Evolutionary conservation across 1,140 invertebrate species (phyloP).

Genomic region (Cyrtorhinus lividipennis): DNA sequence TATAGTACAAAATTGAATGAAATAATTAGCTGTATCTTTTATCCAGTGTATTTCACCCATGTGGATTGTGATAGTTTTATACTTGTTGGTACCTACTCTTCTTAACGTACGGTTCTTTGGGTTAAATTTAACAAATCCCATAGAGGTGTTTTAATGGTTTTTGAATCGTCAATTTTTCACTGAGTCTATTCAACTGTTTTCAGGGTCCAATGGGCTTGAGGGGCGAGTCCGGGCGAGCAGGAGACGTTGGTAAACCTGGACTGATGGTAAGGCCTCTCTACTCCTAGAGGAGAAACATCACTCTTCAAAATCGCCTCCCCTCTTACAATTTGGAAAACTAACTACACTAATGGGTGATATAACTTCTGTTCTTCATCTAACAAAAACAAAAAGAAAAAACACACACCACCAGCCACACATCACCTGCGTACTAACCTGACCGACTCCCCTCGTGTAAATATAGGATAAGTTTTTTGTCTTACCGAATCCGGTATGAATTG

Average conservation of each 20-base stretch:
- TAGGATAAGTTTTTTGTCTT: constrained; percentile 8
- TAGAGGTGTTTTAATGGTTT: too few species aligned
- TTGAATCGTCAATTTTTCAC: too few species aligned
- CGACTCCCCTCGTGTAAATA: constrained; percentile 10
- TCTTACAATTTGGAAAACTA: constrained; percentile 7
- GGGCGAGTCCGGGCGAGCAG: constrained; percentile 59
- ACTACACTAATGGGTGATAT: constrained; percentile 6
- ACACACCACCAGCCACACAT: neutral
- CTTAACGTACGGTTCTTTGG: too few species aligned
- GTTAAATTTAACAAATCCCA: too few species aligned
- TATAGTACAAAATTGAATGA: too few species aligned
- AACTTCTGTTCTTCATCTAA: constrained; percentile 3
- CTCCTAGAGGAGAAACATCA: constrained; percentile 24
- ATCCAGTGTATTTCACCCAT: too few species aligned
- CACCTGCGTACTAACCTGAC: constrained; percentile 11
- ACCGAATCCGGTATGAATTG: neutral
- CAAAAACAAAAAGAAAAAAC: neutral
- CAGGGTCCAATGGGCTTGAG: constrained; percentile 79
- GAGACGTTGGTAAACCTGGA: constrained; percentile 58
- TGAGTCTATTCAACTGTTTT: too few species aligned
- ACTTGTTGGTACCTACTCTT: too few species aligned
- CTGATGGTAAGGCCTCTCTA: constrained; percentile 50
- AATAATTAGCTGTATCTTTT: too few species aligned
- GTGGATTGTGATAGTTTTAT: too few species aligned
- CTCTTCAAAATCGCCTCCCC: constrained; percentile 22